Evolutionary conservation across 2,113 vertebrate species (phyloP), one percentile per base, ranked within the genome.

Genomic region (Epinephelus moara): DNA sequence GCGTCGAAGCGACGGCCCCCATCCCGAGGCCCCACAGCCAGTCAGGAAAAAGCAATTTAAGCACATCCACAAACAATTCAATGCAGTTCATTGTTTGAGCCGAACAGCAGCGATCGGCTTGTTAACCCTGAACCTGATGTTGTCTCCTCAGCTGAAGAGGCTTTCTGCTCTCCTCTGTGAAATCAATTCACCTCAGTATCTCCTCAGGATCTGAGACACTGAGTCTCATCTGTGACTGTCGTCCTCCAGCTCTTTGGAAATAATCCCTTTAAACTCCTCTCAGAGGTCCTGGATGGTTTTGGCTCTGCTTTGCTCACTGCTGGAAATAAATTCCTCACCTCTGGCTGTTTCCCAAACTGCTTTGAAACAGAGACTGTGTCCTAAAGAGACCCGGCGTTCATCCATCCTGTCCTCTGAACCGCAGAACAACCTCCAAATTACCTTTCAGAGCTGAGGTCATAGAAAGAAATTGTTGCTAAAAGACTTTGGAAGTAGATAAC

Each of bases 321-420:
- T 80, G 89, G 80, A 88, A 69, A 89, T 87, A 86, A 88, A 89
- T 85, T 83, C 85, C 67, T 83, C 83, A 88, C 87, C 89, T 88
- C 87, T 89, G 89, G 87, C 89, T 86, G 82, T 77, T 91, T 83
- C 77, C 87, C 73, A 82, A 81, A 84, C 75, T 68, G 75, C 87
- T 90, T 80, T 90, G 87, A 88, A 88, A 89, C 78, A 74, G 62
- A 91, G 76, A 70, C 77, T 0, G 63, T 64, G 89, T 87, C 85
- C 84, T 82, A 70, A 86, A 81, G 76, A 92, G 80, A 89, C 83
- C 75, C 45, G 0, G 23, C 37, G 27, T 37, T 78, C 85, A 84
- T 85, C 82, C 81, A 66, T 84, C 69, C 61, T 37, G 75, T 75
- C 81, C 81, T 78, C 84, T 78, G 85, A 86, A 87, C 87, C 55